Conservation (phyloP, 2,888 invertebrate genomes). For the Brachylomia viminalis region DNA sequence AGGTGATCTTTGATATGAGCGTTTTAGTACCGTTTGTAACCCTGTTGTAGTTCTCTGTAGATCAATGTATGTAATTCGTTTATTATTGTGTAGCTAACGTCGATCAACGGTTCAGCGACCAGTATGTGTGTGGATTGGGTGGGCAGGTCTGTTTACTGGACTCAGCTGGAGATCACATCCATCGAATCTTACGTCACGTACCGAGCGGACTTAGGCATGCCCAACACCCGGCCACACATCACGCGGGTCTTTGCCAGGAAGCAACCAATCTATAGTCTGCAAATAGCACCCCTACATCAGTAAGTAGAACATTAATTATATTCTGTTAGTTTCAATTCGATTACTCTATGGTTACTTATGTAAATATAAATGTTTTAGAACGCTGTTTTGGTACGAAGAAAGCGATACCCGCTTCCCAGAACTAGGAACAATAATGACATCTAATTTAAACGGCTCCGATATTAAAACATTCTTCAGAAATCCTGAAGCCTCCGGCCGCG, state of each 20-base stretch:
- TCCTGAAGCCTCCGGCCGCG: slow-evolving; percentile 69
- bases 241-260: slow-evolving; percentile 90
- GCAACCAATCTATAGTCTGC: slow-evolving; percentile 92
- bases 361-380: slow-evolving; percentile 81
- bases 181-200: slow-evolving; percentile 90
- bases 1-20: slow-evolving; percentile 72
- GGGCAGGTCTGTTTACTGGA: slow-evolving; percentile 95
- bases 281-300: slow-evolving; percentile 94
- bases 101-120: slow-evolving; percentile 87
- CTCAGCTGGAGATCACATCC: slow-evolving; percentile 90
- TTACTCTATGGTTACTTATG: slow-evolving; percentile 1
- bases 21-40: background rate
- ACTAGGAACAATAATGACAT: slow-evolving; percentile 91
- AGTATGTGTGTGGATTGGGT: slow-evolving; percentile 97
- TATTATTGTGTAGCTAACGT: slow-evolving; percentile 78
- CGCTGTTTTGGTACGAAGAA: slow-evolving; percentile 94
- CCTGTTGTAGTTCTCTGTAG: no score
- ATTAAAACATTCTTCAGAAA: slow-evolving; percentile 90
- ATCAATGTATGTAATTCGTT: background rate
- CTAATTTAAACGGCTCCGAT: slow-evolving; percentile 90
- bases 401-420: slow-evolving; percentile 87
- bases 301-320: slow-evolving; percentile 73
- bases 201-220: slow-evolving; percentile 92
- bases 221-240: slow-evolving; percentile 88
- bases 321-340: background rate